Evolutionary conservation across 2,797 vertebrate species (phyloP), one percentile per base, ranked within the genome.

Genomic region (Microchirus variegatus): DNA sequence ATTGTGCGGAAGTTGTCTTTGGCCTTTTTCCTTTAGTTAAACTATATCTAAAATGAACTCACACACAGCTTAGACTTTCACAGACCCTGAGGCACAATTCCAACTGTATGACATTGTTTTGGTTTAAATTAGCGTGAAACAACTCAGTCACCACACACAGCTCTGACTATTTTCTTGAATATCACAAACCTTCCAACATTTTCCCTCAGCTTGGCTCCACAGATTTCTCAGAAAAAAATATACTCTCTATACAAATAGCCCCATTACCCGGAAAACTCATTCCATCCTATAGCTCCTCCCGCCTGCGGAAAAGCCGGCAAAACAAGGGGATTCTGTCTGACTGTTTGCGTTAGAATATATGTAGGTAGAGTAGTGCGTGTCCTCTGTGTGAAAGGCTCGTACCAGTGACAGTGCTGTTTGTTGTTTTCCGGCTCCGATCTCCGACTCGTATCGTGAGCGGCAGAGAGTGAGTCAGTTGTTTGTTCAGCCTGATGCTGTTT

Each of bases 401-500:
- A 11, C 3, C 19, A 59, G 44, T 11, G 47, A 52, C n/a, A 13
- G 7, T 40, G 14, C 2, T 76, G 52, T 66, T 74, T 72, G 47
- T 62, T 70, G 67, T 55, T 72, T 43, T 53, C 59, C 46, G 45
- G 51, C 67, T 66, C 19, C 5, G 18, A 15, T 53, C 41, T 66
- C 26, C 37, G 57, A 35, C 53, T 16, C 51, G 61, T 55, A 47
- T 63, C 12, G 36, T 40, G 45, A 75, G 52, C 53, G 45, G 43
- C 60, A 66, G 68, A 65, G 38, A 67, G 38, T 26, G 41, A 67
- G 42, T 45, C 56, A 37, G 49, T 14, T 80, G 65, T 80, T 86
- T 82, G 59, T 63, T 83, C 75, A 85, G 66, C 56, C 44, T n/a
- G 16, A 50, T 3, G 2, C 10, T 52, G 61, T 73, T 73, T 89